These are phyloP conservation scores for Phaonia tiefii DNA, from an alignment of 2,888 invertebrate species.

Conservation along the genomic window DNA sequence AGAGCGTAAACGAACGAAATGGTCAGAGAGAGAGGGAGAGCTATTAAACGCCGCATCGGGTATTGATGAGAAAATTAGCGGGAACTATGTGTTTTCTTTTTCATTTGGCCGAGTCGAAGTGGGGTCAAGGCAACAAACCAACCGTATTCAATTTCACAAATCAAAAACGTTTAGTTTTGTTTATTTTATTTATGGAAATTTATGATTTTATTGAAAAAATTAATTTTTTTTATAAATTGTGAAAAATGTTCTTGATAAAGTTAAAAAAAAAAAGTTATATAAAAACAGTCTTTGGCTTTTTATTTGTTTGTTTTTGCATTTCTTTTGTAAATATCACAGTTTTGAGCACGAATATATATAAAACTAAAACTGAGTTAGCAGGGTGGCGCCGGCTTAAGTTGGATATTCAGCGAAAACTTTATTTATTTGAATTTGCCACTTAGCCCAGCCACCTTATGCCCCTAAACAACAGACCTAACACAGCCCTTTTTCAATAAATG, in stretches of 20 bases:
- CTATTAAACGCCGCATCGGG: slow-evolving; percentile 10
- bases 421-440: slow-evolving; percentile 54
- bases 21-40: slow-evolving; percentile 1
- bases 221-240: slow-evolving; percentile 42
- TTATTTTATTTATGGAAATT: slow-evolving; percentile 50
- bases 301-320: slow-evolving; percentile 64
- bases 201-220: slow-evolving; percentile 59
- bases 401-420: slow-evolving; percentile 43
- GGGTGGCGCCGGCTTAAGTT: slow-evolving; percentile 26
- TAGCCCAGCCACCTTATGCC: slow-evolving; percentile 27
- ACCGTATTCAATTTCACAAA: slow-evolving; percentile 49
- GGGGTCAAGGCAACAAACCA: background rate
- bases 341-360: slow-evolving; percentile 41
- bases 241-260: slow-evolving; percentile 24
- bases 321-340: slow-evolving; percentile 66
- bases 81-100: background rate
- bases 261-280: slow-evolving; percentile 50
- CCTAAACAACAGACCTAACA: slow-evolving; percentile 35
- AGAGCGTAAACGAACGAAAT: background rate
- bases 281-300: slow-evolving; percentile 70
- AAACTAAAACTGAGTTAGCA: slow-evolving; percentile 49
- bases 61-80: slow-evolving; percentile 23
- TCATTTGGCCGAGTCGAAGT: background rate
- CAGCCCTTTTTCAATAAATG: slow-evolving; percentile 40
- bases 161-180: slow-evolving; percentile 67